Evolutionary conservation across 2,797 vertebrate genomes (phyloP), one percentile per base, ranked within the genome.

Genomic region (Paratrypauchen microcephalus): DNA sequence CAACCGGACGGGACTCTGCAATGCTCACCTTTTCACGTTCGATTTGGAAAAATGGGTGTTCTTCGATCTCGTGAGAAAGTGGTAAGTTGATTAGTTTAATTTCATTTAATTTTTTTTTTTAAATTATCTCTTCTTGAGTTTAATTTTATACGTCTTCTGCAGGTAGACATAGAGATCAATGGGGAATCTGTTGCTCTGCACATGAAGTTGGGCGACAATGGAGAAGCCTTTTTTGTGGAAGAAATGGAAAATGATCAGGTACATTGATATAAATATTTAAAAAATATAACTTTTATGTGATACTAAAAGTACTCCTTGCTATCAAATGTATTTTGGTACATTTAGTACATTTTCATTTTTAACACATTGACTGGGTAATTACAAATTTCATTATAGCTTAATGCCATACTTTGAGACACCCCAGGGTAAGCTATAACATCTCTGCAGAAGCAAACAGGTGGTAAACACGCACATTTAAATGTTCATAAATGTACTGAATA

Each of bases 141-240:
- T 30, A 5, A 70, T 47, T 63, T 24, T 16, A 1, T 18, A 3
- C 63, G 19, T 28, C 2, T 69, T 15, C n/a, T 70, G 2, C 74
- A 99, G 97, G 97, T 99, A 83, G 97, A 99, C 89, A 98, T 99
- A 83, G 96, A 98, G 90, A 97, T 99, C 83, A 99, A 99, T 0
- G 96, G 97, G 66, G 96, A 98, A 24, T 90, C 95, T 30, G 96
- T 98, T 80, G 94, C 94, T 87, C 87, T 99, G 63, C 97, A 99
- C 63, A 99, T 99, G 97, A 99, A 99, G 76, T 84, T 99, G 2
- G 97, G 97, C 62, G 97, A 99, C 69, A 99, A 98, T 0, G 97
- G 97, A 81, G 97, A 98, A 78, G 97, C 97, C 0, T 99, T 99
- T 91, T 99, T 99, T 79, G 97, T 99, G 62, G 92, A 95, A 72